Evolutionary conservation across 2,888 invertebrate genomes (phyloP), one percentile per base, ranked within the genome.

Genomic region (Saturnia pavonia): DNA sequence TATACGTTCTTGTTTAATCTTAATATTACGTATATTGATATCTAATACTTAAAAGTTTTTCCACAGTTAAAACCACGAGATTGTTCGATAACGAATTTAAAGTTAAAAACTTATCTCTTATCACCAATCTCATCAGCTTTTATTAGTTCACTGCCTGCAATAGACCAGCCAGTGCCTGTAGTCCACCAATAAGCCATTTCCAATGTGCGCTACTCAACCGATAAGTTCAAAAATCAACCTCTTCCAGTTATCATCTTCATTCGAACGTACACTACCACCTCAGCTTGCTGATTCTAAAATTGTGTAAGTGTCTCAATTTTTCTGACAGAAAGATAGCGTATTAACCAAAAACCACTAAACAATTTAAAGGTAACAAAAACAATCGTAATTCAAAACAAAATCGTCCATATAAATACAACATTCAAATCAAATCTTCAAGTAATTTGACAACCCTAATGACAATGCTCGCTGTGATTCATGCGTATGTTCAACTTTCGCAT

Each of bases 401-500:
- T 34, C 34, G 34, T 34, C 2, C 34, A 34, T 34, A 34, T 34
- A 6, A 34, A 34, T 34, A 34, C 34, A 34, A 34, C 34, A 12
- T 51, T 51, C 16, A 51, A 51, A n/a, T n/a, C n/a, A 51, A 16
- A 51, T 19, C 2, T 34, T 34, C 2, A 34, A 34, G 34, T 34
- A 34, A 57, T 12, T n/a, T 11, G 69, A 14, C 70, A 70, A 48
- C 67, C 70, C 70, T 70, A 70, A 80, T 77, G 81, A 81, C 81
- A 84, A 83, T 84, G 54, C 66, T 67, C 70, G 34, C 42, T 80
- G 85, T 89, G 90, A 88, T 88, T 88, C 89, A 90, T 89, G 85
- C 87, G 84, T 82, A 73, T 74, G 78, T 78, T 78, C 83, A 82
- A 80, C 81, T 81, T 75, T 76, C 74, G 72, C 72, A 78, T 79